Percentiles rank a stretch among this genome's conserved stretches.
These are phyloP conservation scores for Mastomys natalensis DNA, from an alignment of 2,113 vertebrate species.

Conservation along the genomic window DNA sequence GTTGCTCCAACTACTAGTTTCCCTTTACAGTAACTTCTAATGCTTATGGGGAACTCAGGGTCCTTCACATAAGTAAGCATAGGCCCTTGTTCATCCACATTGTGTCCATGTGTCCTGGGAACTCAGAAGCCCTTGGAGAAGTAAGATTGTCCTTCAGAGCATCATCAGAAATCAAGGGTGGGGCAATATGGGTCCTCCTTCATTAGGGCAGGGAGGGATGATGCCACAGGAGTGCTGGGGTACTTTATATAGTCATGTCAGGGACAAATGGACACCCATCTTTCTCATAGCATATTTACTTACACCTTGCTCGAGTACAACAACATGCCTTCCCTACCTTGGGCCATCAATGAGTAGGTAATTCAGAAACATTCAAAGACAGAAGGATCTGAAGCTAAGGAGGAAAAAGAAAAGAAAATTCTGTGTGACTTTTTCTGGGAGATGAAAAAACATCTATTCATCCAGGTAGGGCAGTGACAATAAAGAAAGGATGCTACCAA, in stretches of 20 bases:
- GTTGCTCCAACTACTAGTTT: background rate
- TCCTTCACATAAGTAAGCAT: background rate
- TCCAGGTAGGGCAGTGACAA: background rate
- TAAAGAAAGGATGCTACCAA: background rate
- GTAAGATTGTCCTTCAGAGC: background rate
- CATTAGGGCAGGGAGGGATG: background rate
- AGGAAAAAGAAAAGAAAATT: background rate
- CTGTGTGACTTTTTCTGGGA: background rate
- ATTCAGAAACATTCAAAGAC: background rate
- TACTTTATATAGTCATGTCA: background rate
- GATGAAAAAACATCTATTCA: background rate
- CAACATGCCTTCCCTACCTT: background rate
- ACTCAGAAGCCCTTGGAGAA: slow-evolving; percentile 6
- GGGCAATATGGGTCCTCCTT: background rate
- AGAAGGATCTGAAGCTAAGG: background rate
- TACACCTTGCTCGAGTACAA: background rate
- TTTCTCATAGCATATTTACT: background rate
- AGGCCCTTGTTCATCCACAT: background rate
- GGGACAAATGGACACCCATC: background rate
- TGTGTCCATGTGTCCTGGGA: background rate
- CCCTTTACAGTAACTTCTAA: slow-evolving; percentile 34
- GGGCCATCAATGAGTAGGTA: background rate
- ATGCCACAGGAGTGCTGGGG: background rate
- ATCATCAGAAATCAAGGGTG: background rate
- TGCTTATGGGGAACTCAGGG: background rate